Percentiles rank a stretch among this genome's conserved stretches.
phyloP scores from a whole-genome alignment of 2,113 vertebrate species.

The Pteruthius melanotis region DNA sequence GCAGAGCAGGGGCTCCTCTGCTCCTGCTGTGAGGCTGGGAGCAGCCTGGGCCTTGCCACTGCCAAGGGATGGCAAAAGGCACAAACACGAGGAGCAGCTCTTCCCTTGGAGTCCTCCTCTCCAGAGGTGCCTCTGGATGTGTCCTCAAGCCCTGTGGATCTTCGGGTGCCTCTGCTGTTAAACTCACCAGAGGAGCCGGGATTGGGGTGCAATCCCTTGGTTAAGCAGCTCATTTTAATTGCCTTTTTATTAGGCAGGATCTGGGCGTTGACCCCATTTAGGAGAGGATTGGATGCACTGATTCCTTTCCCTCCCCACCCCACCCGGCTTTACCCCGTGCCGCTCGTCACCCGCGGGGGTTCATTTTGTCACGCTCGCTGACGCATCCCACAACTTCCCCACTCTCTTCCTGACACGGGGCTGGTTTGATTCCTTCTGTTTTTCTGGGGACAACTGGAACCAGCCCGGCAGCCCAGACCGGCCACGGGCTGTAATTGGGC shows the following conservation, averaged over 20 bases:
- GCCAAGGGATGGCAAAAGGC: neutral
- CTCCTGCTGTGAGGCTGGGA: neutral
- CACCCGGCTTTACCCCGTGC: rapidly evolving
- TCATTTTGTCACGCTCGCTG: neutral
- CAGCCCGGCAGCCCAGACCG: neutral
- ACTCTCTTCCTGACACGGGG: neutral
- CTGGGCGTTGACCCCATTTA: rapidly evolving
- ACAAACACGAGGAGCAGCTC: neutral
- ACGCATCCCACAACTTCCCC: neutral
- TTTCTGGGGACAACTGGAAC: neutral
- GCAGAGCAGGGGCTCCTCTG: neutral
- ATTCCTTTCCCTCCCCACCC: no score
- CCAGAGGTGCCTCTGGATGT: neutral
- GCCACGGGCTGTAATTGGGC: rapidly evolving
- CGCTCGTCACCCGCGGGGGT: neutral
- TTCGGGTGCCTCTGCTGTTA: rapidly evolving
- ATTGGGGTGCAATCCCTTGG: neutral
- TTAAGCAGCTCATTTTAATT: neutral
- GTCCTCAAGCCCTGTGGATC: rapidly evolving
- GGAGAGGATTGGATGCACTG: rapidly evolving
- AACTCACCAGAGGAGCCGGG: neutral
- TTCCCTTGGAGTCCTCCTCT: neutral
- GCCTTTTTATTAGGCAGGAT: neutral
- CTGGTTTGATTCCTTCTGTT: neutral
- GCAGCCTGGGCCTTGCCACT: neutral